Conservation (phyloP, 1,140 invertebrate genomes). For the Drosophila sturtevanti region DNA sequence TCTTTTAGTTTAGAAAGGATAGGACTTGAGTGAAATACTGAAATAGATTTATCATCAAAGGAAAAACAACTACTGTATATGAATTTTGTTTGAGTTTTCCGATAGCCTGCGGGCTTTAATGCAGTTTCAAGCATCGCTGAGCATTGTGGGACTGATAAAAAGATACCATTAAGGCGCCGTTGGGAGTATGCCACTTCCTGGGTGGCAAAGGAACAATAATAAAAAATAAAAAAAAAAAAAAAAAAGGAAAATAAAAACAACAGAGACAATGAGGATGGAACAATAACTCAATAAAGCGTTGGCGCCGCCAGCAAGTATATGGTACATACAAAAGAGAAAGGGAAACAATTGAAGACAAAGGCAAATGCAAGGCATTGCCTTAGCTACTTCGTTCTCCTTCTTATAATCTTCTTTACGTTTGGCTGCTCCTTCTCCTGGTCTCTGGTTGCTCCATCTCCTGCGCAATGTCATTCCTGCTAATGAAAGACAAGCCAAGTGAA, state of each 20-base stretch:
- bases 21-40: slow-evolving; percentile 16
- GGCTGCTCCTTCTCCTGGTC: neutral
- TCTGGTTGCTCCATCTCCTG: neutral
- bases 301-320: slow-evolving; percentile 19
- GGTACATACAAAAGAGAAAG: neutral
- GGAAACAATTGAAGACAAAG: slow-evolving; percentile 25
- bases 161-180: slow-evolving; percentile 44
- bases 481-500: slow-evolving; percentile 10
- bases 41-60: slow-evolving; percentile 59
- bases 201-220: neutral
- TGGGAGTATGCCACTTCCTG: slow-evolving; percentile 43
- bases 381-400: slow-evolving; percentile 7
- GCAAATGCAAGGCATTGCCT: slow-evolving; percentile 36
- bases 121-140: slow-evolving; percentile 47
- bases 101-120: slow-evolving; percentile 23
- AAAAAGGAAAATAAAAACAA: slow-evolving; percentile 3
- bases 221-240: neutral
- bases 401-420: neutral
- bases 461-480: slow-evolving; percentile 31
- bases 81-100: neutral
- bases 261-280: slow-evolving; percentile 33
- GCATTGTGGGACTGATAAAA: slow-evolving; percentile 18
- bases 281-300: slow-evolving; percentile 57
- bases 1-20: slow-evolving; percentile 34
- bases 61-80: neutral